Percentiles rank a stretch among this genome's conserved stretches.
Evolutionary conservation across 2,888 invertebrate genomes (phyloP).

Genomic region (Coenonympha glycerion): DNA sequence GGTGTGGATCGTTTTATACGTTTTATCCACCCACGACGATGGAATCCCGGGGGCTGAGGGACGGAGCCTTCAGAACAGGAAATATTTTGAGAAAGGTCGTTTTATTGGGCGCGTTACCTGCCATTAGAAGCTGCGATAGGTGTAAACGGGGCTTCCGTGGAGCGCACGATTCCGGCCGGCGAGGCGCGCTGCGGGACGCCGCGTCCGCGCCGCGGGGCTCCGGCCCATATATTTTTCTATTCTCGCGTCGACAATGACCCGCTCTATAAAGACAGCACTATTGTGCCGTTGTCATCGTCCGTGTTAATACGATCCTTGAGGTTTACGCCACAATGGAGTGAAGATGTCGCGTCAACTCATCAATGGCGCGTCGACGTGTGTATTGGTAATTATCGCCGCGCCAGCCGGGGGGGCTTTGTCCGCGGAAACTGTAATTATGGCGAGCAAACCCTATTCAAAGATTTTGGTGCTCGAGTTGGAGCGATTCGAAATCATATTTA

Average conservation of each 20-base stretch:
- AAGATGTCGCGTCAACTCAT: conserved; percentile 63
- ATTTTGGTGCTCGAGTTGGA: conserved; percentile 43
- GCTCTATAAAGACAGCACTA: conserved; percentile 55
- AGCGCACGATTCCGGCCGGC: conserved; percentile 40
- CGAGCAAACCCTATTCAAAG: conserved; percentile 46
- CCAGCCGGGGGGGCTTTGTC: conserved; percentile 67
- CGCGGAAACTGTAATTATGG: conserved; percentile 48
- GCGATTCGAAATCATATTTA: conserved; percentile 46
- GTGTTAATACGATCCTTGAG: conserved; percentile 75
- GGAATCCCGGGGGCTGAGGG: conserved; percentile 60
- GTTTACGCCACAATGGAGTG: conserved; percentile 72
- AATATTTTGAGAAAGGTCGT: conserved; percentile 70
- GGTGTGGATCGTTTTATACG: conserved; percentile 65
- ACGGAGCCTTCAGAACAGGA: conserved; percentile 69
- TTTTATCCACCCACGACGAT: conserved; percentile 72
- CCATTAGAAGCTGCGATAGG: conserved; percentile 70
- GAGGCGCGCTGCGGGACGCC: conserved; percentile 61
- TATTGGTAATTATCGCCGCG: conserved; percentile 69
- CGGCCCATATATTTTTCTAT: conserved; percentile 70
- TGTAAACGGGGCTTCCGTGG: conserved; percentile 73
- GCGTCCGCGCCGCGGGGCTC: conserved; percentile 49
- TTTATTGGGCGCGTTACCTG: conserved; percentile 74
- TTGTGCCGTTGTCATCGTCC: conserved; percentile 72
- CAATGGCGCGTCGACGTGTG: conserved; percentile 71
- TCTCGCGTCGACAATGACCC: conserved; percentile 62